phyloP scores from a whole-genome alignment of 2,113 vertebrate genomes.

The Peucedramus taeniatus region DNA sequence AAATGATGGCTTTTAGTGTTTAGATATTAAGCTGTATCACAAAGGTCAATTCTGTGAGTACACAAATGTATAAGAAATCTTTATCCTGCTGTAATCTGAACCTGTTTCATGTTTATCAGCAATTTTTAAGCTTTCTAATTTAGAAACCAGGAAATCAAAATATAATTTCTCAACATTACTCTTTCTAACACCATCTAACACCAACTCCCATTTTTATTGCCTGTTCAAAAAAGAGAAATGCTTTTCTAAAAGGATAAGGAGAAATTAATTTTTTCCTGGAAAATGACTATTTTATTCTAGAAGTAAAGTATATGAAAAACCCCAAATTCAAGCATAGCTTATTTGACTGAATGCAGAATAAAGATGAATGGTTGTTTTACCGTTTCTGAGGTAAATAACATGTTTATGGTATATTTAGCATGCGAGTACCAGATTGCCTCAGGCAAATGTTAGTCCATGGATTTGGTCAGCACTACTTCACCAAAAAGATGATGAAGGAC shows the following conservation, averaged over 20 bases:
- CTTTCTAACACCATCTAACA: not conserved
- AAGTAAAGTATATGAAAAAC: not conserved
- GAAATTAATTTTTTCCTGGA: not conserved
- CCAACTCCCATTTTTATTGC: not conserved
- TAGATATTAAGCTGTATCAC: conserved; percentile 74
- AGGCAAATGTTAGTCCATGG: not conserved
- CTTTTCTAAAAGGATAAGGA: not conserved
- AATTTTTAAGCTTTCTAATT: not conserved
- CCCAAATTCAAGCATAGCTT: not conserved
- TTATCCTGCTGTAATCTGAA: conserved; percentile 55
- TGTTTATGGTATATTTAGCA: not conserved
- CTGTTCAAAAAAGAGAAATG: not conserved
- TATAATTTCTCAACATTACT: not conserved
- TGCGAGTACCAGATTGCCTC: not conserved
- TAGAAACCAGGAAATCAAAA: conserved; percentile 1
- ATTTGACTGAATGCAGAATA: not conserved
- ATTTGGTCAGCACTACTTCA: not conserved
- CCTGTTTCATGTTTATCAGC: conserved; percentile 22
- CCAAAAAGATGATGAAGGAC: not conserved
- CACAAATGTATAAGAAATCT: conserved; percentile 65
- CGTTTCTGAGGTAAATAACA: not conserved
- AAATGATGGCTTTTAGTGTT: conserved; percentile 82
- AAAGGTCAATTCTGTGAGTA: conserved; percentile 78
- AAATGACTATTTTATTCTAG: not conserved
- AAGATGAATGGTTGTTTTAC: not conserved